Evolutionary conservation across 2,888 invertebrate species (phyloP).

Genomic region (Dorcus hopei): DNA sequence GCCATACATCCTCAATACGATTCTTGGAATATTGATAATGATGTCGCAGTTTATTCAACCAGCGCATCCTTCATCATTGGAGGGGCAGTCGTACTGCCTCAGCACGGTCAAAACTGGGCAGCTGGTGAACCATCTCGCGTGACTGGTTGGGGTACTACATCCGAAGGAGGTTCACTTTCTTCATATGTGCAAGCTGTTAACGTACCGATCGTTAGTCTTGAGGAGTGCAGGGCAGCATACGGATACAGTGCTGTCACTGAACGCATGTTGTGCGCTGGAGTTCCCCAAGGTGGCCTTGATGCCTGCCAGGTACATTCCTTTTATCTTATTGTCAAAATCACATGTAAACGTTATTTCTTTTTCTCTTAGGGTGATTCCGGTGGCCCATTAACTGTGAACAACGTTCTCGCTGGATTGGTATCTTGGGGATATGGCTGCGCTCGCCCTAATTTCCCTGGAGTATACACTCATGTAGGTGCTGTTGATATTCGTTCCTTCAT

Average conservation of each 20-base stretch:
- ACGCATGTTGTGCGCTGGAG: conserved; percentile 57
- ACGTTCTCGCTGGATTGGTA: conserved; percentile 38
- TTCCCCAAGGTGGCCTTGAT: conserved; percentile 52
- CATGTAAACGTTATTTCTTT: not conserved
- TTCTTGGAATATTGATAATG: not conserved
- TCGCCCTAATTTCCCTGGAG: conserved; percentile 37
- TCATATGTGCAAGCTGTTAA: not conserved
- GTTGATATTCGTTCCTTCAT: conserved; percentile 1
- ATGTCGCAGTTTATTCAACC: not conserved
- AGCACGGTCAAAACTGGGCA: not conserved
- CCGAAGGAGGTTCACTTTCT: conserved; percentile 6
- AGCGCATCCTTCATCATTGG: not conserved
- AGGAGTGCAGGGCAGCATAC: not conserved
- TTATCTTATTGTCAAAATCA: not conserved
- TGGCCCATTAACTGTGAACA: conserved; percentile 36
- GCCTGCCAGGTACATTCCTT: conserved; percentile 51
- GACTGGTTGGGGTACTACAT: conserved; percentile 10
- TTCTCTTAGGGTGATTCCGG: conserved; percentile 39
- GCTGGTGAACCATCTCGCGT: not conserved
- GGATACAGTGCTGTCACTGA: conserved; percentile 32
- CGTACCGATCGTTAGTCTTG: conserved; percentile 1
- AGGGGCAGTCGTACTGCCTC: not conserved
- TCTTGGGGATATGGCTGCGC: conserved; percentile 42
- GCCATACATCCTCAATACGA: conserved; percentile 7
- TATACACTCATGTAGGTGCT: conserved; percentile 35